Base-by-base conservation (phyloP, 2,888 invertebrate species). In the Actias luna region DNA sequence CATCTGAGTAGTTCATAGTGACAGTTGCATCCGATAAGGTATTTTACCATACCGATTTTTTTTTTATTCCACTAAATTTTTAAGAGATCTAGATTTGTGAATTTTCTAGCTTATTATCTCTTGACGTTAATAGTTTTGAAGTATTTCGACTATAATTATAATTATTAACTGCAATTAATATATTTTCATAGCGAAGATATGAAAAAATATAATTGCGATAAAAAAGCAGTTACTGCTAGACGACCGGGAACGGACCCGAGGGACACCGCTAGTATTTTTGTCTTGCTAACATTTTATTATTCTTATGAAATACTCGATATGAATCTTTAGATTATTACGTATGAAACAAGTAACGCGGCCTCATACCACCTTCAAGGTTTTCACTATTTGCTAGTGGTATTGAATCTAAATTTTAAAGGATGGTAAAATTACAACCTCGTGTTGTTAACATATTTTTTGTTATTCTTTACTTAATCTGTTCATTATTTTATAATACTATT, bases 401-500 rank as follows among this genome's bases (percentile, higher is more conserved):
- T 76, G 67, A 70, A 73, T 73, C 67, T 68, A 65, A 69, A 58
- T 33, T 63, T 69, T 69, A 69, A 65, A 69, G 68, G 67, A 75
- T 77, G 75, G 81, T 82, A 74, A 75, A 46, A 79, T 76, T 71
- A 70, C 64, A 65, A 68, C 67, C 68, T 75, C 66, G 67, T 69
- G 67, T 73, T 68, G 70, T 64, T 71, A 69, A 71, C 27, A 52
- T n/a, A n/a, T 27, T 52, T 65, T 71, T 85, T 79, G 39, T 76
- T 78, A 68, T 65, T 68, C 52, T 66, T 74, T 70, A 63, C 64
- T 67, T 75, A 68, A 64, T 68, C 52, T 66, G 73, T 70, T 59
- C 64, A 67, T 75, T 72, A 67, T 77, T 84, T 87, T 85, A 85
- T 85, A 22, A 46, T 22, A 0, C 2, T 46, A 22, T 22, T 46